Conservation (phyloP, 1,140 invertebrate species). For the Lethrus apterus region DNA sequence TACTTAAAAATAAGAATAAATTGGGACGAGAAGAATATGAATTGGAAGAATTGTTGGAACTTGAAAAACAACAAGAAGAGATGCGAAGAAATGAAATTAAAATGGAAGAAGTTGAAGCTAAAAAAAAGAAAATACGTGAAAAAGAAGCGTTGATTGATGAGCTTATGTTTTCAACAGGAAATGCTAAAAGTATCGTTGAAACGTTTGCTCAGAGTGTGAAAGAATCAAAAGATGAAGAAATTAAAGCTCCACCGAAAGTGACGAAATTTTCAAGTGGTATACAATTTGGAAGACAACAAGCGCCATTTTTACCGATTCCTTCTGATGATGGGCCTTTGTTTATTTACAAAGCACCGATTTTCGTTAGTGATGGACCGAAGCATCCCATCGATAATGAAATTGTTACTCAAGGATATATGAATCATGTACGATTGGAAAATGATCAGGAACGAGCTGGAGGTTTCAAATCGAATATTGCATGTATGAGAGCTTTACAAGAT, state of each 20-base stretch:
- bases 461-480: constrained; percentile 73
- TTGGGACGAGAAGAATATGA: constrained; percentile 68
- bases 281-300: constrained; percentile 57
- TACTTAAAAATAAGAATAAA: constrained; percentile 78
- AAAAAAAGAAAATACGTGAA: constrained; percentile 73
- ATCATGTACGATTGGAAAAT: constrained; percentile 64
- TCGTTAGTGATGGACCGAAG: constrained; percentile 63
- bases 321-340: constrained; percentile 69
- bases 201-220: constrained; percentile 69
- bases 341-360: constrained; percentile 53
- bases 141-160: constrained; percentile 91
- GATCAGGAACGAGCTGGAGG: constrained; percentile 79
- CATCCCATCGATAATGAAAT: constrained; percentile 61
- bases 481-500: constrained; percentile 83
- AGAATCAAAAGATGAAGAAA: constrained; percentile 48
- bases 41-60: constrained; percentile 79
- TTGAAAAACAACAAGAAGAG: constrained; percentile 70
- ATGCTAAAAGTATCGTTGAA: constrained; percentile 81
- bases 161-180: constrained; percentile 83
- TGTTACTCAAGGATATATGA: constrained; percentile 60
- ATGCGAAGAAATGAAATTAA: constrained; percentile 54
- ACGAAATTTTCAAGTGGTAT: constrained; percentile 77
- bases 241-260: constrained; percentile 38
- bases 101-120: constrained; percentile 62
- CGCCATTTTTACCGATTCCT: constrained; percentile 56